phyloP scores from a whole-genome alignment of 1,140 invertebrate species.

The Lepidurus couesii region DNA sequence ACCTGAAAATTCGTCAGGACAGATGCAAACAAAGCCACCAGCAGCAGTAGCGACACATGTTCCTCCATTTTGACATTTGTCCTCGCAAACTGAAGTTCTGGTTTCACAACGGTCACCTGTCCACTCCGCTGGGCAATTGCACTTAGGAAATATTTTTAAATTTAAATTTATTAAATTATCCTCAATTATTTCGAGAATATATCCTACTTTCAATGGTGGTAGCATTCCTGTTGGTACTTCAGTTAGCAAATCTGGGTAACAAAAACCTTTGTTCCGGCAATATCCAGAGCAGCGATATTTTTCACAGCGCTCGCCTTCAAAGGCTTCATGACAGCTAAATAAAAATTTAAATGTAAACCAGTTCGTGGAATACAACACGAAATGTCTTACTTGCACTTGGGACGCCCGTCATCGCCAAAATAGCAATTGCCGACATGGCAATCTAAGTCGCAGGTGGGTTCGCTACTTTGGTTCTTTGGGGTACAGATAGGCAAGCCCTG shows the following conservation, averaged over 20 bases:
- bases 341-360: conserved; percentile 17
- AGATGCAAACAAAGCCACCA: conserved; percentile 45
- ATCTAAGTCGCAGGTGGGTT: conserved; percentile 42
- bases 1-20: conserved; percentile 47
- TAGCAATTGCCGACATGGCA: conserved; percentile 55
- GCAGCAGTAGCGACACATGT: conserved; percentile 46
- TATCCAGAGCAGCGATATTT: conserved; percentile 57
- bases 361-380: neutral
- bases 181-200: neutral
- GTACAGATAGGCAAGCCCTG: conserved; percentile 29
- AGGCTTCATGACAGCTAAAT: conserved; percentile 52
- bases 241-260: conserved; percentile 43
- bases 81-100: conserved; percentile 49
- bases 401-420: conserved; percentile 44
- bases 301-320: conserved; percentile 56
- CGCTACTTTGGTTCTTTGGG: conserved; percentile 35
- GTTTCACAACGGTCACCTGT: conserved; percentile 60
- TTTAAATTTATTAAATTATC: conserved; percentile 17
- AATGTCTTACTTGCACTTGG: conserved; percentile 47
- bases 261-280: conserved; percentile 59
- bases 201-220: neutral
- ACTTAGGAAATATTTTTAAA: conserved; percentile 42
- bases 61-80: conserved; percentile 54
- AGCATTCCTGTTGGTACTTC: conserved; percentile 26
- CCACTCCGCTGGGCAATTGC: conserved; percentile 58